Evolutionary conservation across 2,888 invertebrate genomes (phyloP), one percentile per base, ranked within the genome.

Genomic region (Girardia tigrina): DNA sequence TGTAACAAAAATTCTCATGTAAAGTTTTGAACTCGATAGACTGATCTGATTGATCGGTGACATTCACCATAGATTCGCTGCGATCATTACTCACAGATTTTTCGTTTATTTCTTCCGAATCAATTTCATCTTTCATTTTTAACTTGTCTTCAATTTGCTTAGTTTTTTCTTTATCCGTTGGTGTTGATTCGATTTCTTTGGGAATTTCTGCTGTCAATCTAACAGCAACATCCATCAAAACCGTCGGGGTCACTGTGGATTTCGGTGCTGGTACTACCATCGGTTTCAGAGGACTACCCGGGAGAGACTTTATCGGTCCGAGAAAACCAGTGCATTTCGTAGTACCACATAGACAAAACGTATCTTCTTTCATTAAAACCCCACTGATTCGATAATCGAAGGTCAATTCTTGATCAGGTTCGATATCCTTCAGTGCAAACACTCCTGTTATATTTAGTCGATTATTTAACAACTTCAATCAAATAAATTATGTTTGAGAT

Each of bases 381-480:
- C 56, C 56, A 16, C 56, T 56, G 56, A 56, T 56, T n/a, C 56
- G n/a, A n/a, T 56, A 56, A 56, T 56, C 56, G n/a, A 56, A 56
- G 4, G 56, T 56, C n/a, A 56, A 56, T 56, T 56, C 56, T 16
- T 56, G 56, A 56, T 56, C 56, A 12, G 56, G 4, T 56, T n/a
- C 56, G n/a, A 56, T 56, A n/a, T 56, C 56, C n/a, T 56, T 56
- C 56, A 56, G 23, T 6, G 56, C 56, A n/a, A 56, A 56, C n/a
- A 56, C 56, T 56, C 56, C 56, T 56, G 56, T 56, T n/a, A n/a
- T n/a, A n/a, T n/a, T n/a, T n/a, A n/a, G n/a, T n/a, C n/a, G n/a
- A n/a, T n/a, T n/a, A n/a, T n/a, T 36, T 36, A 36, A 36, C 36
- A 36, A 12, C 8, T 12, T 36, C 8, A 12, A 12, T 12, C 36